Evolutionary conservation across 2,113 vertebrate species (phyloP).

Genomic region (Melospiza georgiana): DNA sequence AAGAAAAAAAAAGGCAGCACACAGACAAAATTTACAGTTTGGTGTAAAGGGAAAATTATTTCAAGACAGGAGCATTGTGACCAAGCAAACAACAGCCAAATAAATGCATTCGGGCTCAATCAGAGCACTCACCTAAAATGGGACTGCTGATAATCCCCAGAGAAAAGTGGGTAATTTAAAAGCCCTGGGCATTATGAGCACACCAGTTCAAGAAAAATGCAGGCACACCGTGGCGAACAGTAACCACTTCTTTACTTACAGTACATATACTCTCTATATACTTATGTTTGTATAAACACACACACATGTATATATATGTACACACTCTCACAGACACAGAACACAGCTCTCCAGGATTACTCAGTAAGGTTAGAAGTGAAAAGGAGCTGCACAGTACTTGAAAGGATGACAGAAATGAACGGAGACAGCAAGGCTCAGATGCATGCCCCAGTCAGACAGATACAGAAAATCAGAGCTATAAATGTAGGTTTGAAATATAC

Average conservation of each 20-base stretch:
- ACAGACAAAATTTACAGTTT: conserved; percentile 4
- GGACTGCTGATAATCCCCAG: neutral
- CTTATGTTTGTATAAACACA: accelerated
- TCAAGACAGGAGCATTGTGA: neutral
- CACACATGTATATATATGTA: accelerated
- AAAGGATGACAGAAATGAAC: neutral
- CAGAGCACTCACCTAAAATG: neutral
- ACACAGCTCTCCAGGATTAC: neutral
- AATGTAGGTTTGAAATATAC: conserved; percentile 16
- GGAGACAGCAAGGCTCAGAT: neutral
- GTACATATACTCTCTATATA: neutral
- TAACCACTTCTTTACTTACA: neutral
- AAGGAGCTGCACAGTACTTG: neutral
- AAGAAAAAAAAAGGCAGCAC: neutral
- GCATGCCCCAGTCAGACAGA: neutral
- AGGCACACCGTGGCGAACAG: neutral
- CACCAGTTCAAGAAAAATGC: neutral
- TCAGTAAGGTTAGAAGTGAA: neutral
- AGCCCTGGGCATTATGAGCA: neutral
- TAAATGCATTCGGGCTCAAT: neutral
- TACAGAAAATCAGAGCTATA: neutral
- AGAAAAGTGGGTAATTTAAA: neutral
- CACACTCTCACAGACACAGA: neutral
- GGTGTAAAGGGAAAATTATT: neutral
- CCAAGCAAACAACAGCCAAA: neutral